Base-by-base conservation (phyloP, 2,888 invertebrate species). In the Eupeodes luniger region DNA sequence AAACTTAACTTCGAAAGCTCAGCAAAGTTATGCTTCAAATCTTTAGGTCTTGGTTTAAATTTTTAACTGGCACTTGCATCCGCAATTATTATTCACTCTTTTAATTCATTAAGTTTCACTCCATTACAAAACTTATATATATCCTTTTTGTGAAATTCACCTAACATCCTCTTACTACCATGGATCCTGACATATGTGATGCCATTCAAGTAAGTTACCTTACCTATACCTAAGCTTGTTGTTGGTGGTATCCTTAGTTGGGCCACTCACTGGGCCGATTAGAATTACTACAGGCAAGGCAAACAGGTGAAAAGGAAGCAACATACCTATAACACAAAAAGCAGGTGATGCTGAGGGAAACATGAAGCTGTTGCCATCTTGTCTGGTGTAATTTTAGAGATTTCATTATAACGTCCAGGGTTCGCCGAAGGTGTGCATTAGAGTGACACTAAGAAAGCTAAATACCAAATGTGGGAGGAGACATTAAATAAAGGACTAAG, bases 341-440 rank as follows among this genome's bases (percentile, higher is more conserved):
- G 16, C 84, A 85, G 88, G 88, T 88, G 75, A 57, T 64, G 70
- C 72, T 27, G 66, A 77, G 64, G 62, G 66, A 85, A 88, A 88
- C 81, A 78, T 85, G 81, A 88, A 85, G 85, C 85, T 85, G 88
- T 88, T 88, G 88, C 88, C 88, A 88, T 88, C 81, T 85, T 88
- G 85, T 85, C 88, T 85, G 78, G 69, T 40, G 78, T 88, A 85
- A 85, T 88, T 85, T 81, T 67, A 78, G 88, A 85, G 85, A 85
- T 88, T 88, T 88, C 88, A 88, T 88, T 88, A 88, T 40, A 40
- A 40, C 40, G 85, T 75, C 57, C 81, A 81, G 55, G 70, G 85
- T 53, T 74, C 77, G 75, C 57, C 74, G 85, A 70, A 78, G 88
- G 81, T 85, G 81, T 81, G 75, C 77, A 88, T 85, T 88, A 81